Conservation (phyloP, 1,140 invertebrate genomes). For the Pachyrhynchus sulphureomaculatus region DNA sequence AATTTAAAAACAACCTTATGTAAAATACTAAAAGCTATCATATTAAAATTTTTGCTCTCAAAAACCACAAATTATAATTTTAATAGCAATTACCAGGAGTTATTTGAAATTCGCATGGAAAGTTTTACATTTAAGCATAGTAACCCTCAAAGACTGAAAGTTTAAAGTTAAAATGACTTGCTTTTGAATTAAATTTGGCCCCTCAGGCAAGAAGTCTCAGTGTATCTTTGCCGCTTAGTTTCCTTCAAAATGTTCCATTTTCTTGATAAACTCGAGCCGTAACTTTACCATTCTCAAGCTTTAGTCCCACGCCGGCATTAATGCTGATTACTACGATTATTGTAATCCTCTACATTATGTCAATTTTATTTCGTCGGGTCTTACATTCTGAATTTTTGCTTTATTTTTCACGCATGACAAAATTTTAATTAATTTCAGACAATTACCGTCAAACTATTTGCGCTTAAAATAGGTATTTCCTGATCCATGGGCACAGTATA, state of each 20-base stretch:
- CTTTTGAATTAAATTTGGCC: slow-evolving; percentile 5
- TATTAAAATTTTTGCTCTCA: too few species aligned
- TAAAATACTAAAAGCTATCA: too few species aligned
- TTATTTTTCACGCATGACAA: too few species aligned
- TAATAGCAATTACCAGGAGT: too few species aligned
- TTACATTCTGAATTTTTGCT: neutral
- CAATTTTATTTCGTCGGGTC: neutral
- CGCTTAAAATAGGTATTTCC: too few species aligned
- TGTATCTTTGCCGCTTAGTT: neutral
- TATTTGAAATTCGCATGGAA: too few species aligned
- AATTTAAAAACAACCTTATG: too few species aligned
- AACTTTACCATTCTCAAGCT: neutral
- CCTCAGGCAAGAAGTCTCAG: slow-evolving; percentile 1
- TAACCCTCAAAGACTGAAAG: neutral
- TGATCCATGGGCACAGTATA: too few species aligned
- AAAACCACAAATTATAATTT: too few species aligned
- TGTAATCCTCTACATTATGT: neutral
- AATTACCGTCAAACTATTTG: too few species aligned
- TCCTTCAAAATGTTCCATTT: neutral
- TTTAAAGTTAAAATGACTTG: neutral
- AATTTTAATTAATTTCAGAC: too few species aligned
- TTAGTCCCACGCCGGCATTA: neutral
- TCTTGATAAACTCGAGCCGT: neutral
- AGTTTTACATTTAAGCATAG: too few species aligned
- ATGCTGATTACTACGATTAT: neutral